Evolutionary conservation across 2,888 invertebrate species (phyloP), one percentile per base, ranked within the genome.

Genomic region (Leptopilina syphax): DNA sequence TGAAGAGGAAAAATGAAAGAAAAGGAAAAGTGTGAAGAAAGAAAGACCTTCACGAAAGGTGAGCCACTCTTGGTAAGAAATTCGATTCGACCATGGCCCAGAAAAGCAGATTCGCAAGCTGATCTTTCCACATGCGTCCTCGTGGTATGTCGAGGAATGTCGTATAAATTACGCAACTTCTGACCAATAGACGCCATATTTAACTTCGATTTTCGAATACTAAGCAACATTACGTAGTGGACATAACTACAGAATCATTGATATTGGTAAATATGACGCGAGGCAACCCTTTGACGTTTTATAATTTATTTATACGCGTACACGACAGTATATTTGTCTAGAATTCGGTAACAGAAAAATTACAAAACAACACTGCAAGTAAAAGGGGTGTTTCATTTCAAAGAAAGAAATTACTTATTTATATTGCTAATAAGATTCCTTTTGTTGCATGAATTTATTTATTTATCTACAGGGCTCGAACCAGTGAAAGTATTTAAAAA

Each of bases 161-260:
- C 82, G 83, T 78, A 79, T 67, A 24, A 41, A 65, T 87, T 87
- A 77, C 84, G 85, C 80, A 87, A 79, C 78, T 65, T 47, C 60
- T 65, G 78, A 77, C 44, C 73, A 57, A 41, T 66, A 50, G 63
- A 57, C 78, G 76, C 79, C 82, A 77, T 85, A 82, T 86, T 78
- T 79, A 77, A 83, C 78, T 85, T 87, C 87, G 86, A 87, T 88
- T 86, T 87, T 87, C 84, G 88, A 89, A 89, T 89, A 86, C 89
- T 84, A 88, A 88, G 47, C 87, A 81, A 65, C 82, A 81, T 87
- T 87, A 86, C 85, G 84, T 81, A 81, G 4, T 63, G n/a, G 27
- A 1, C 24, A 24, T 63, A 63, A n/a, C 63, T 63, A 54, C 44
- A 73, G 66, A 80, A 10, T 60, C 79, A 80, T 82, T 78, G 76